phyloP scores from a whole-genome alignment of 2,113 vertebrate genomes.

The Gobiocypris rarus region DNA sequence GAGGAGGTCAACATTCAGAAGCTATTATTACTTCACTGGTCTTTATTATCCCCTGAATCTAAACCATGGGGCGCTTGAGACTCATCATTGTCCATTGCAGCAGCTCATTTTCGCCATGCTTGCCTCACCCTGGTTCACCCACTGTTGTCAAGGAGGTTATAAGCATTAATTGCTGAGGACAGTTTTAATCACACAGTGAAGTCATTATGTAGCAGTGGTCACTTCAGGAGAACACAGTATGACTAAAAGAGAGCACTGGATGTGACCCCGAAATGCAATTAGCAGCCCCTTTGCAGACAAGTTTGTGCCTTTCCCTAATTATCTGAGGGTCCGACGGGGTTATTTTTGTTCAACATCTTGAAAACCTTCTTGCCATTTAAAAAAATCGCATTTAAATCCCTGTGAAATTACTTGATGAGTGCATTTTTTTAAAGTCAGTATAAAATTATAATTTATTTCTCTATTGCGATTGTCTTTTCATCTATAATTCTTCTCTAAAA shows the following conservation, averaged over 20 bases:
- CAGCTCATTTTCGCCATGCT: conserved; percentile 31
- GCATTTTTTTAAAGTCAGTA: neutral
- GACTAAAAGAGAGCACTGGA: neutral
- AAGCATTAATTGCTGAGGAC: conserved; percentile 45
- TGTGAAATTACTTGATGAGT: neutral
- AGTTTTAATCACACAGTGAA: conserved; percentile 52
- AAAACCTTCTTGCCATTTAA: neutral
- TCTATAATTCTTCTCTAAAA: too few relatives aligned
- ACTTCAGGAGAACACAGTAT: conserved; percentile 5
- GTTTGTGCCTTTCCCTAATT: neutral
- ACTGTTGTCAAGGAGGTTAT: conserved; percentile 49
- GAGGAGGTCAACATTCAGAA: conserved; percentile 38
- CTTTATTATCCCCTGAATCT: conserved; percentile 38
- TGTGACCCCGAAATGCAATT: conserved; percentile 14
- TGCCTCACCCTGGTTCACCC: conserved; percentile 34
- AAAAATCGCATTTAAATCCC: neutral
- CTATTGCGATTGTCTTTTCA: too few relatives aligned
- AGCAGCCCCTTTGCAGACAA: conserved; percentile 8
- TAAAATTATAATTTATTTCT: neutral
- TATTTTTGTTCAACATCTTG: neutral
- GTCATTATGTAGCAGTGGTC: conserved; percentile 24
- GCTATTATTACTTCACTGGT: conserved; percentile 39
- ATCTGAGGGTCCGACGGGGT: neutral
- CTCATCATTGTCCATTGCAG: conserved; percentile 31
- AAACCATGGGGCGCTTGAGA: conserved; percentile 26